Evolutionary conservation across 1,140 invertebrate species (phyloP).

Genomic region (Coboldia fuscipes): DNA sequence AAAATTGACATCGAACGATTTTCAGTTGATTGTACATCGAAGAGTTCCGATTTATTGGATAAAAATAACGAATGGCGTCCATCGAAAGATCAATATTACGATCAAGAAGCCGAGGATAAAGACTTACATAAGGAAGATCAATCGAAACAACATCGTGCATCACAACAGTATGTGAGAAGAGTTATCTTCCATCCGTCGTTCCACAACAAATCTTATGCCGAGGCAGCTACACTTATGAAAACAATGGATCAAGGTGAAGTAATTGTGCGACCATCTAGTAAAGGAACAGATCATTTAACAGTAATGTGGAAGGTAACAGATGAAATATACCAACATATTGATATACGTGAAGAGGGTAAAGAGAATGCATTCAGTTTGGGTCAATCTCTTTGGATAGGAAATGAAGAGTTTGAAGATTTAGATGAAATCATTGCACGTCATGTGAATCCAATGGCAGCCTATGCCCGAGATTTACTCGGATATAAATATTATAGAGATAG

Average conservation of each 20-base stretch:
- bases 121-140: constrained; percentile 62
- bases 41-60: constrained; percentile 80
- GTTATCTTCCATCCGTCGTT: constrained; percentile 96
- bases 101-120: constrained; percentile 64
- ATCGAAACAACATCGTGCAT: constrained; percentile 53
- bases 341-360: constrained; percentile 89
- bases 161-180: constrained; percentile 74
- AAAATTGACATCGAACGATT: constrained; percentile 94
- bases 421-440: constrained; percentile 97
- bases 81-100: constrained; percentile 78
- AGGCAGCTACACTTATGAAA: constrained; percentile 77
- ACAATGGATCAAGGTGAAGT: constrained; percentile 92
- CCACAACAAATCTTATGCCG: constrained; percentile 86
- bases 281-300: constrained; percentile 87
- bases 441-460: constrained; percentile 87
- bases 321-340: constrained; percentile 87
- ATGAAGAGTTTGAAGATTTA: constrained; percentile 89
- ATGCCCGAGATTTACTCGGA: constrained; percentile 70
- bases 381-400: constrained; percentile 59
- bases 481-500: constrained; percentile 78
- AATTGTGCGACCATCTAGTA: constrained; percentile 88
- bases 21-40: constrained; percentile 82
- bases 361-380: constrained; percentile 92
- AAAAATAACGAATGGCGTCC: constrained; percentile 82
- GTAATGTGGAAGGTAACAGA: constrained; percentile 97